These are phyloP conservation scores for Pholis gunnellus DNA, from an alignment of 2,113 vertebrate genomes.

Conservation along the genomic window DNA sequence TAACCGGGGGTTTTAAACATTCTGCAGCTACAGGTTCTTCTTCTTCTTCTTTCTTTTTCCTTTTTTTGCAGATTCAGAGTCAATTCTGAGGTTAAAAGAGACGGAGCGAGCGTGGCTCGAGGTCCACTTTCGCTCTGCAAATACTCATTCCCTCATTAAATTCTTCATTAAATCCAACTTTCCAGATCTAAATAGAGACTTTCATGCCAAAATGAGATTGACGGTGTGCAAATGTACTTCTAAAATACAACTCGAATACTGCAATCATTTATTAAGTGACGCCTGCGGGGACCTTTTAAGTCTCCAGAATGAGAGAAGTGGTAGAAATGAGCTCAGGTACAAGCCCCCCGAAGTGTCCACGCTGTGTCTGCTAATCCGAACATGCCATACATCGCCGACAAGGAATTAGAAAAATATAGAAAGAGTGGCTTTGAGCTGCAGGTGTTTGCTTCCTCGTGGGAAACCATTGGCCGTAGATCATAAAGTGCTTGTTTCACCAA, in stretches of 20 bases:
- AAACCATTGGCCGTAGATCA: neutral
- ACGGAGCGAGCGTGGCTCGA: neutral
- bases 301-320: conserved; percentile 15
- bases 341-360: neutral
- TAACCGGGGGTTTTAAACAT: neutral
- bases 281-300: conserved; percentile 5
- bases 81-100: neutral
- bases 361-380: neutral
- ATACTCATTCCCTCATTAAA: neutral
- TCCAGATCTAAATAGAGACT: conserved; percentile 18
- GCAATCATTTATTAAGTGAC: neutral
- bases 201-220: neutral
- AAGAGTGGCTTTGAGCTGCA: neutral
- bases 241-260: conserved; percentile 4
- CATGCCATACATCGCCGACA: neutral
- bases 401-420: neutral
- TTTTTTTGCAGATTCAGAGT: neutral
- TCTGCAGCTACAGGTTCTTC: neutral
- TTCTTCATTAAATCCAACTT: conserved; percentile 8
- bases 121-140: neutral
- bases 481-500: neutral
- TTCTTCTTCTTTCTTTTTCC: too few species aligned
- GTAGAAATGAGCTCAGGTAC: conserved; percentile 13
- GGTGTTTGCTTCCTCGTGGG: neutral
- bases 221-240: neutral